Base-by-base conservation (phyloP, 2,888 invertebrate genomes). In the Eupeodes latifasciatus region DNA sequence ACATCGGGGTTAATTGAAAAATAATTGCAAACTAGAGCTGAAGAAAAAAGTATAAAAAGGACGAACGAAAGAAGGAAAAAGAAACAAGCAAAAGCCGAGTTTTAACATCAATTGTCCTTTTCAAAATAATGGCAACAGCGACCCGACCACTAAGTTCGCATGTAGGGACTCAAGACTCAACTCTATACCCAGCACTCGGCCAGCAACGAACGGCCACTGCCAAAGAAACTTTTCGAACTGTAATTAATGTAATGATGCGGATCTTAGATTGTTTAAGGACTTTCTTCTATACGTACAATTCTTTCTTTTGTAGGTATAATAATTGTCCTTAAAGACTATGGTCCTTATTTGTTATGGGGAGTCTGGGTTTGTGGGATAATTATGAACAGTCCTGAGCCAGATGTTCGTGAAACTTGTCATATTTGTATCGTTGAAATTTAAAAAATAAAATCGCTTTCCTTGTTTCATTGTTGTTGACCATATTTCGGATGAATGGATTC, bases 1-100 rank as follows among this genome's bases (percentile, higher is more conserved):
- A 80, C 84, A 87, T 81, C 66, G 87, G 67, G 87, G 87, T 87
- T 87, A 87, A 87, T 87, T 87, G 87, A 87, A 87, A 87, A 87
- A 87, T 87, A 87, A 87, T 87, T 87, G 84, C 84, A 51, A 87
- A 87, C 80, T 84, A 87, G 87, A 87, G 87, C 80, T 84, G 76
- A 87, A 87, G 64, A 59, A 36, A 36, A 61, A 57, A 55, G 19
- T n/a, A 11, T 14, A 14, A 57, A 27, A 67, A 9, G 34, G 51
- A 47, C 51, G 14, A 51, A 36, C 44, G 4, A 62, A 11, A 12
- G n/a, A 64, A 34, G 14, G 14, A 9, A 12, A 27, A 53, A 51
- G 14, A 34, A 27, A 5, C 27, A 49, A 74, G 27, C 61, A 69
- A 66, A 53, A 49, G 16, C 36, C 64, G 59, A 59, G 59, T 72